Conservation (phyloP, 2,113 vertebrate species). For the Ameiurus melas region DNA sequence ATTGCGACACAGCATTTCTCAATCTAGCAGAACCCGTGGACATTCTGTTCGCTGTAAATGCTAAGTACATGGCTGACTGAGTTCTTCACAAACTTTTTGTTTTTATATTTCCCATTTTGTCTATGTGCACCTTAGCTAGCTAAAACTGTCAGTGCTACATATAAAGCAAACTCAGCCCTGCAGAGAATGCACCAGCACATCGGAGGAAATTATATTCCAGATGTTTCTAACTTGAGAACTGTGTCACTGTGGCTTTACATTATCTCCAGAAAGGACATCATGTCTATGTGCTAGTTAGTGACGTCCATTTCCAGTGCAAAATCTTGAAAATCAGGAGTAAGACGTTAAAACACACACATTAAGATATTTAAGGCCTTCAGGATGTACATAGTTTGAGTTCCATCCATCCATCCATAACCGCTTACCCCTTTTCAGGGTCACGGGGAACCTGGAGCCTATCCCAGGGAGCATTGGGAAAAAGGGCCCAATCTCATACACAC, state of each 20-base stretch:
- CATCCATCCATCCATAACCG: too few species aligned
- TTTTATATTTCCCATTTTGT: not conserved
- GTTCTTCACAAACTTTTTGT: not conserved
- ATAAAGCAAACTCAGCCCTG: not conserved
- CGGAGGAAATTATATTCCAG: not conserved
- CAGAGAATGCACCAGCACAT: not conserved
- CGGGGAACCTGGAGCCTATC: too few species aligned
- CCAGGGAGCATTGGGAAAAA: too few species aligned
- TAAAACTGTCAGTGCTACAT: not conserved
- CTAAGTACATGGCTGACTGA: not conserved
- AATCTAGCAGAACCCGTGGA: not conserved
- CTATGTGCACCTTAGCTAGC: not conserved
- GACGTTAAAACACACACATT: not conserved
- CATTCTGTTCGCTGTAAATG: not conserved
- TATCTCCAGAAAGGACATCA: not conserved
- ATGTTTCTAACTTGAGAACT: not conserved
- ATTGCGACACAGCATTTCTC: not conserved
- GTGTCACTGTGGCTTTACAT: not conserved
- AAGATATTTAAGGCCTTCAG: not conserved
- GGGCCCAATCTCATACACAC: too few species aligned
- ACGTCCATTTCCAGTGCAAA: not conserved
- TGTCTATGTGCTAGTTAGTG: not conserved
- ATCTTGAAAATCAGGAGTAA: too few species aligned
- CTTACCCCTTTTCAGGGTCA: too few species aligned
- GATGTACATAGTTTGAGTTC: not conserved